phyloP scores from a whole-genome alignment of 2,113 vertebrate genomes.

The Ellobius talpinus region DNA sequence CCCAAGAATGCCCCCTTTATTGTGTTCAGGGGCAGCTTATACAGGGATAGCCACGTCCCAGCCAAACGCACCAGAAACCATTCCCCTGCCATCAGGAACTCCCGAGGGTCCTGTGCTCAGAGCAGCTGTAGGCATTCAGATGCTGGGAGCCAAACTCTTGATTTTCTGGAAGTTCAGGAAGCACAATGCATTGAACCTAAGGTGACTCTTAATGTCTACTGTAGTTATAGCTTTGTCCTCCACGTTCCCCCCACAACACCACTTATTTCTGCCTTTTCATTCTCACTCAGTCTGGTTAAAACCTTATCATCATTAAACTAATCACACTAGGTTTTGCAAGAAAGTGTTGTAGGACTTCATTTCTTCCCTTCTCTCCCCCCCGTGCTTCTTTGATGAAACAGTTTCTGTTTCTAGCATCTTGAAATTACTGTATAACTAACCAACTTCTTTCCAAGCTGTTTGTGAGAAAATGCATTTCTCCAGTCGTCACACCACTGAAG shows the following conservation, averaged over 20 bases:
- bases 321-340: conserved; percentile 15
- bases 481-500: conserved; percentile 13
- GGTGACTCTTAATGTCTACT: neutral
- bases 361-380: conserved; percentile 1
- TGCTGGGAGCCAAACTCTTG: neutral
- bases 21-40: too few relatives aligned
- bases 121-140: neutral
- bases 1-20: too few relatives aligned
- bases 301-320: neutral
- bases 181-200: neutral
- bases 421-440: conserved; percentile 31
- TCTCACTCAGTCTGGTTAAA: conserved; percentile 32
- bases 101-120: too few relatives aligned
- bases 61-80: too few relatives aligned
- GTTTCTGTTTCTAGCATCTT: conserved; percentile 33
- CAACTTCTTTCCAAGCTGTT: conserved; percentile 31
- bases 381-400: neutral
- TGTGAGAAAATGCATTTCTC: conserved; percentile 57
- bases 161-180: neutral
- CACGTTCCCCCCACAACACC: neutral
- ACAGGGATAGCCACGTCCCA: too few relatives aligned
- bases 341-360: conserved; percentile 4
- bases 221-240: neutral
- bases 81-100: too few relatives aligned
- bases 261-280: conserved; percentile 19